phyloP scores from a whole-genome alignment of 2,113 vertebrate genomes.

The Mormyrus lacerda region DNA sequence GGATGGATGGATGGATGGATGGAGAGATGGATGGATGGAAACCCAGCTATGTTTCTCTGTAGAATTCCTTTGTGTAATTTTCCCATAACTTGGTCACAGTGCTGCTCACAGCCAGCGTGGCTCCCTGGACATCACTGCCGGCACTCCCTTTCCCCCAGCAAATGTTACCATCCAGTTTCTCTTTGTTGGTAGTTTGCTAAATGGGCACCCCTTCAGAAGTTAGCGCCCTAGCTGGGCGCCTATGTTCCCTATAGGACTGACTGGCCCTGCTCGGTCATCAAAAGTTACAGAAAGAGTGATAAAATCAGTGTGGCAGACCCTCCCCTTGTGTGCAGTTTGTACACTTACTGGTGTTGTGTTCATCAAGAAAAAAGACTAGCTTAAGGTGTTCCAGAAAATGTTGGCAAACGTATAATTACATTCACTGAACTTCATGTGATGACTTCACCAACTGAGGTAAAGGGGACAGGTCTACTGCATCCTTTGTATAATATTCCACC shows the following conservation, averaged over 20 bases:
- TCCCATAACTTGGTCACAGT: background rate
- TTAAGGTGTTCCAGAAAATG: background rate
- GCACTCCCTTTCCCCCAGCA: background rate
- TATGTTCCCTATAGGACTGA: background rate
- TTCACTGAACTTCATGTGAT: background rate
- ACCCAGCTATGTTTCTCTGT: background rate
- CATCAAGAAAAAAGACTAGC: background rate
- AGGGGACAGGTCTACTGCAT: background rate
- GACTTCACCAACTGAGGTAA: background rate
- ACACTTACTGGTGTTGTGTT: background rate
- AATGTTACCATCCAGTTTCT: background rate
- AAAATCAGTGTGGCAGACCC: background rate
- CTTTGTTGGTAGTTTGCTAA: background rate
- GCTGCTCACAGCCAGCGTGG: background rate
- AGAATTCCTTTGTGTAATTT: background rate
- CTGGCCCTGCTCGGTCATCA: background rate
- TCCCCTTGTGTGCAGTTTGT: background rate
- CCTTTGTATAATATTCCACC: background rate
- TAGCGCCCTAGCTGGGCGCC: background rate
- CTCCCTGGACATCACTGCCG: background rate
- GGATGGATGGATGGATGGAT: background rate
- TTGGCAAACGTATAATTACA: background rate
- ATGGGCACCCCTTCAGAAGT: background rate
- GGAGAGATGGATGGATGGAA: background rate
- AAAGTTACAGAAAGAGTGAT: background rate